phyloP scores from a whole-genome alignment of 23 tunicate species.

The Trididemnum miniatum region DNA sequence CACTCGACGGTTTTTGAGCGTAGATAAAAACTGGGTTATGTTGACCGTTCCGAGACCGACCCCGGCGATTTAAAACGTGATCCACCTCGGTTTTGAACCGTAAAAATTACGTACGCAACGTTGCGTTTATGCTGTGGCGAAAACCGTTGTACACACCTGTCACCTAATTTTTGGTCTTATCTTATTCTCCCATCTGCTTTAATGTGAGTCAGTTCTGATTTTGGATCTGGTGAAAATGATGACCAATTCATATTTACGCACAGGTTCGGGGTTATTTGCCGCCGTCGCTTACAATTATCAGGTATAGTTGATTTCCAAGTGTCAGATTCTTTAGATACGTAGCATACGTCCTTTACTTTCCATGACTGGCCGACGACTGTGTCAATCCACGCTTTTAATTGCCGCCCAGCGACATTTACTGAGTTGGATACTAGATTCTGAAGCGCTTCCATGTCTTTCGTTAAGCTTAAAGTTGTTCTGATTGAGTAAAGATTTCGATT shows the following conservation, averaged over 20 bases:
- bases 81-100: too few relatives aligned
- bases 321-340: slow-evolving; percentile 23
- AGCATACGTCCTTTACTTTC: slow-evolving; percentile 65
- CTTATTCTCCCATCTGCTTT: slow-evolving; percentile 86
- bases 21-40: too few relatives aligned
- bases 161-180: slow-evolving; percentile 24
- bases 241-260: slow-evolving; percentile 78
- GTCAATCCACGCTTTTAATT: slow-evolving; percentile 84
- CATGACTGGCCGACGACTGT: slow-evolving; percentile 42
- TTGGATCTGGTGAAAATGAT: slow-evolving; percentile 93
- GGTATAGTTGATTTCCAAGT: slow-evolving; percentile 48
- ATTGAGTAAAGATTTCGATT: slow-evolving; percentile 64
- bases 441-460: slow-evolving; percentile 44
- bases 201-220: slow-evolving; percentile 67
- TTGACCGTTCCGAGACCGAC: too few relatives aligned
- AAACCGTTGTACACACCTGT: background rate
- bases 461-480: slow-evolving; percentile 64
- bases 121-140: too few relatives aligned
- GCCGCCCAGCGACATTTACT: slow-evolving; percentile 26
- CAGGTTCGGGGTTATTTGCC: slow-evolving; percentile 35
- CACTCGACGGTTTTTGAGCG: too few relatives aligned
- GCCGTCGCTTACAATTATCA: slow-evolving; percentile 23
- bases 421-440: slow-evolving; percentile 36
- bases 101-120: too few relatives aligned
- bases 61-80: too few relatives aligned